Evolutionary conservation across 2,888 invertebrate species (phyloP).

Genomic region (Acanthoscelides obtectus): DNA sequence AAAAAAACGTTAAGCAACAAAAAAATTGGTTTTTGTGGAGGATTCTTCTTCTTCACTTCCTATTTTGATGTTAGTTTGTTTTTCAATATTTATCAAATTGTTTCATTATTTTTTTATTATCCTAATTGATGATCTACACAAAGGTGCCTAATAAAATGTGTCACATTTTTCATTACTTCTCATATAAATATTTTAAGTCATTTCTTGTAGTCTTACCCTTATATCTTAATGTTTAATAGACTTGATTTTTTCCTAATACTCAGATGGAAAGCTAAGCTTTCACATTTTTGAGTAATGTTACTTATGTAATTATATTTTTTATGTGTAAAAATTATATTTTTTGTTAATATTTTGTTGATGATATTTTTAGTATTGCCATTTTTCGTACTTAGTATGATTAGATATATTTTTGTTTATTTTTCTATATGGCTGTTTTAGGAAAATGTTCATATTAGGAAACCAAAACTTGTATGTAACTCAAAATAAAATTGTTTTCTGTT

Average conservation of each 20-base stretch:
- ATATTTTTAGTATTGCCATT: neutral
- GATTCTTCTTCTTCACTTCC: no score
- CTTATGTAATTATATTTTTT: neutral
- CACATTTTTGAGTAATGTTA: neutral
- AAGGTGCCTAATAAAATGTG: no score
- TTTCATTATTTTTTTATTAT: no score
- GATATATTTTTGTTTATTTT: neutral
- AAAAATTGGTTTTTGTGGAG: no score
- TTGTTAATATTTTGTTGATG: neutral
- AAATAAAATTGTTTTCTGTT: neutral
- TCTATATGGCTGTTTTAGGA: neutral
- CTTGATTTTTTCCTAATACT: neutral
- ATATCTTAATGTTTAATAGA: neutral
- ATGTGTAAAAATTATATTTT: neutral
- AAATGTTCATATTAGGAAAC: neutral
- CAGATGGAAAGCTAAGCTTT: neutral
- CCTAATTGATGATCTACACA: no score
- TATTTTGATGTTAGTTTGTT: no score
- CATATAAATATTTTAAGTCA: neutral
- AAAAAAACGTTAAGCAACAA: no score
- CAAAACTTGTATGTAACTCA: neutral
- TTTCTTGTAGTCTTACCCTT: neutral
- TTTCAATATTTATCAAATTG: no score
- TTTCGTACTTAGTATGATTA: neutral
- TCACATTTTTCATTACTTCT: no score